Percentiles rank a stretch among this genome's conserved stretches.
Conservation (phyloP, 30 jellyfish, hydroid and myxozoan species). For the Aurelia aurita complex sp. Pacific region DNA sequence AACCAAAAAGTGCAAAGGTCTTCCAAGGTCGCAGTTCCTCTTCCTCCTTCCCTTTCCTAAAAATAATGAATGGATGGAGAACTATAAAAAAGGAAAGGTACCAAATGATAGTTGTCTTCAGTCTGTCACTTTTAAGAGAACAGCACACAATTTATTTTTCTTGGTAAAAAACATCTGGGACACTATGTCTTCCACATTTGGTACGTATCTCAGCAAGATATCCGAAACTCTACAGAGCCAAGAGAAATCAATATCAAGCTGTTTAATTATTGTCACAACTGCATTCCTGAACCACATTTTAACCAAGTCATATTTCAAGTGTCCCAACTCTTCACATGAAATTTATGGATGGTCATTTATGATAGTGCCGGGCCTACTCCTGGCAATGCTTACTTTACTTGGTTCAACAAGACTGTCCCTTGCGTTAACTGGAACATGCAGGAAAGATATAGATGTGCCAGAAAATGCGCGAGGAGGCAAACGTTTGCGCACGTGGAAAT, state of each 20-base stretch:
- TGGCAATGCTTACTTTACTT: constrained; percentile 23
- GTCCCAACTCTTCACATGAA: constrained; percentile 36
- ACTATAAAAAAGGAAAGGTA: too few relatives aligned
- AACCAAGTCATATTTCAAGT: constrained; percentile 21
- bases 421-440: constrained; percentile 23
- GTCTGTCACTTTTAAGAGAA: too few relatives aligned
- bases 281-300: constrained; percentile 21
- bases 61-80: too few relatives aligned
- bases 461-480: constrained; percentile 21
- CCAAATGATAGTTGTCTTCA: too few relatives aligned
- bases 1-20: too few relatives aligned
- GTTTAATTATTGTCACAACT: constrained; percentile 18
- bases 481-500: constrained; percentile 33
- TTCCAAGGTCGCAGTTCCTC: too few relatives aligned
- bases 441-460: constrained; percentile 36
- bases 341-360: constrained; percentile 34
- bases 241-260: constrained; percentile 8
- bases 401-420: constrained; percentile 9
- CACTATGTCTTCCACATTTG: constrained; percentile 19
- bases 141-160: too few relatives aligned
- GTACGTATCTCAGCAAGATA: neutral
- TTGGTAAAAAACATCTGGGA: neutral
- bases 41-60: too few relatives aligned
- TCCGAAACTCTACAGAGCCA: constrained; percentile 12
- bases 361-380: constrained; percentile 31